Evolutionary conservation across 2,797 vertebrate genomes (phyloP).

Genomic region (Galago senegalensis): DNA sequence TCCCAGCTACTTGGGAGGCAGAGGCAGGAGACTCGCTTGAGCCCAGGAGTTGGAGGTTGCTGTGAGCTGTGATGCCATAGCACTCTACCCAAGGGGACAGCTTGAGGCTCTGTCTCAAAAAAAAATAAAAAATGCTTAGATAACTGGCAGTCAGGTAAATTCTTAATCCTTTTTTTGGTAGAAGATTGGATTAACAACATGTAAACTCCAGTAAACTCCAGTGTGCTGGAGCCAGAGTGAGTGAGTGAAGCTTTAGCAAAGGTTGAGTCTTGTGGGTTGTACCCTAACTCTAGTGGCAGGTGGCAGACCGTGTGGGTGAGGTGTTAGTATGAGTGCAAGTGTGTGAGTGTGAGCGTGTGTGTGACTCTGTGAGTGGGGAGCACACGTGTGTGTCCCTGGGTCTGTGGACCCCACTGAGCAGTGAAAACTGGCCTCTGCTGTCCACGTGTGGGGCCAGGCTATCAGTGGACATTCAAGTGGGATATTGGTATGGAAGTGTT

Average conservation of each 20-base stretch:
- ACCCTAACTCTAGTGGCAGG: too few relatives aligned
- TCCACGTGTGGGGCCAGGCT: background rate
- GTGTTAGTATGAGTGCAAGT: background rate
- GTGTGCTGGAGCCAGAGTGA: background rate
- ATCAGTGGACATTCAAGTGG: too few relatives aligned
- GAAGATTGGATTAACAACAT: background rate
- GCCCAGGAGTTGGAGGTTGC: too few relatives aligned
- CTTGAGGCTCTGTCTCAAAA: too few relatives aligned
- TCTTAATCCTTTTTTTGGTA: background rate
- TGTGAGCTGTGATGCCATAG: too few relatives aligned
- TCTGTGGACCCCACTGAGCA: background rate
- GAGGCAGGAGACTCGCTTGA: too few relatives aligned
- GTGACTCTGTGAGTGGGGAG: too few relatives aligned
- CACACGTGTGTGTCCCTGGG: background rate
- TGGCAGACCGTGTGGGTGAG: accelerated
- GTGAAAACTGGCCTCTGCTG: background rate
- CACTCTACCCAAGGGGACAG: too few relatives aligned
- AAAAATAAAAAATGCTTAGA: background rate
- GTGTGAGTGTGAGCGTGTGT: background rate
- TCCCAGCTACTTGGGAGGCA: too few relatives aligned
- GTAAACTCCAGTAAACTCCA: background rate
- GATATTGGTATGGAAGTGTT: background rate
- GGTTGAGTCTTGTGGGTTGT: background rate
- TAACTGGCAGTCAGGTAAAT: background rate
- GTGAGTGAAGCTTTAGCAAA: background rate